Evolutionary conservation across 2,888 invertebrate genomes (phyloP).

Genomic region (Latrodectus hesperus): DNA sequence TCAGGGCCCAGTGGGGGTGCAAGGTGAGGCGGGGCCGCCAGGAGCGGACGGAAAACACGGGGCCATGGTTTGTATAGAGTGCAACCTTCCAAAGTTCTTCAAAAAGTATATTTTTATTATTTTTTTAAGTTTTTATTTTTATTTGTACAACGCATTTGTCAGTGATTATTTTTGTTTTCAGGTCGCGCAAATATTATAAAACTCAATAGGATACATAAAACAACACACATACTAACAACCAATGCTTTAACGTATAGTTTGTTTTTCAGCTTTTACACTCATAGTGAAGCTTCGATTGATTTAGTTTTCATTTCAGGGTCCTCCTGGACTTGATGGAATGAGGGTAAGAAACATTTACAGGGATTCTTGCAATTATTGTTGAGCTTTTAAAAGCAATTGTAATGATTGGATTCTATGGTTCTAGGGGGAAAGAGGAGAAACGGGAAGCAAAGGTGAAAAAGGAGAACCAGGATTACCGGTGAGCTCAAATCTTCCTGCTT

Average conservation of each 20-base stretch:
- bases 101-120: too few species aligned
- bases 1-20: constrained; percentile 82
- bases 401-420: constrained; percentile 39
- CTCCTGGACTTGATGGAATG: constrained; percentile 95
- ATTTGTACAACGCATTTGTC: too few species aligned
- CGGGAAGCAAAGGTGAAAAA: constrained; percentile 89
- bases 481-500: constrained; percentile 76
- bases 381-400: neutral
- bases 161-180: too few species aligned
- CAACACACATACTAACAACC: too few species aligned
- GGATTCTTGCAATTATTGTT: neutral
- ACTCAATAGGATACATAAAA: too few species aligned
- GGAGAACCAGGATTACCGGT: constrained; percentile 95
- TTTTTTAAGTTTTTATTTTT: too few species aligned
- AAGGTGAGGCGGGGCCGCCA: constrained; percentile 84
- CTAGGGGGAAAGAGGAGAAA: constrained; percentile 93
- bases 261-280: too few species aligned
- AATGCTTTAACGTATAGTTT: too few species aligned
- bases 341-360: constrained; percentile 82
- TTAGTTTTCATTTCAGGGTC: constrained; percentile 81
- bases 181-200: too few species aligned
- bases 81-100: too few species aligned
- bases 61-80: constrained; percentile 71
- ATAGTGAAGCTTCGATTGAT: neutral
- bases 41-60: constrained; percentile 86